Conservation (phyloP, 2,888 invertebrate genomes). For the Acrobasis suavella region DNA sequence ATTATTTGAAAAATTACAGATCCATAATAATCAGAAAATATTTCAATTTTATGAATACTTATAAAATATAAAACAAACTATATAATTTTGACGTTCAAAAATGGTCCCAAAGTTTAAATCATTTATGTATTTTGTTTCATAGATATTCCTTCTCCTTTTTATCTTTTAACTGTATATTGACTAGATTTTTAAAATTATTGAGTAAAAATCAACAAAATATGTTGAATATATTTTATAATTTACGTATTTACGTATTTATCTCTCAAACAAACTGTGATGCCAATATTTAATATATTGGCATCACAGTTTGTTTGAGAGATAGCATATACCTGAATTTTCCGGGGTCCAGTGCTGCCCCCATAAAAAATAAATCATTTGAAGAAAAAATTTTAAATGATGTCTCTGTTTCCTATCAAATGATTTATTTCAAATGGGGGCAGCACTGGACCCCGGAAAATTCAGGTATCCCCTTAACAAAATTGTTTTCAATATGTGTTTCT, state of each 20-base stretch:
- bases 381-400: no score
- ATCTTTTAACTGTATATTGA: conserved; percentile 15
- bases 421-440: no score
- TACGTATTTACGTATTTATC: no score
- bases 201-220: conserved; percentile 16
- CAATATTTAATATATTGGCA: conserved; percentile 12
- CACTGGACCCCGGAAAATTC: no score
- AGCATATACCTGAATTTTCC: no score
- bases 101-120: conserved; percentile 45
- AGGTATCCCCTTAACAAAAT: no score
- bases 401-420: no score
- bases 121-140: conserved; percentile 23
- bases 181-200: conserved; percentile 21
- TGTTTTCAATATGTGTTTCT: neutral
- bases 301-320: conserved; percentile 22
- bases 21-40: neutral
- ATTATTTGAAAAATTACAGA: conserved; percentile 6
- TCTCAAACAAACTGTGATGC: no score
- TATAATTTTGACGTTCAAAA: conserved; percentile 36
- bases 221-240: conserved; percentile 8
- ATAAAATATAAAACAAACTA: conserved; percentile 31
- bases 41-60: conserved; percentile 6
- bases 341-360: no score
- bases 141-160: conserved; percentile 4
- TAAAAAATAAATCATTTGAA: no score